A percentile compares a stretch with the other conserved stretches of the same genome.
phyloP scores from a whole-genome alignment of 2,113 vertebrate species.

The Neofelis nebulosa region DNA sequence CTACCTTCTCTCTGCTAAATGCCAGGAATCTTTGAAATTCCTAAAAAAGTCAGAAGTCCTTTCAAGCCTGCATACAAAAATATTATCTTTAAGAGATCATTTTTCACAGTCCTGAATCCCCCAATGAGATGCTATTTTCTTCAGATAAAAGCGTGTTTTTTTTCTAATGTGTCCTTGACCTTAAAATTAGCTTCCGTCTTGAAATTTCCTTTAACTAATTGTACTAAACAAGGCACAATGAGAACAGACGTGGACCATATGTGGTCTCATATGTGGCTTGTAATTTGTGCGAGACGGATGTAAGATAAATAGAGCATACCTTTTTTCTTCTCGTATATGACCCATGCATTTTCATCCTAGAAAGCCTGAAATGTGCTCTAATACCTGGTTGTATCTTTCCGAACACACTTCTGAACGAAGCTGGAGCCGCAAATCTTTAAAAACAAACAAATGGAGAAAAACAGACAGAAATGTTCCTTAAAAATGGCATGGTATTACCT shows the following conservation, averaged over 20 bases:
- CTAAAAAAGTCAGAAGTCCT: neutral
- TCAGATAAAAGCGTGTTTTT: neutral
- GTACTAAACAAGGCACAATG: neutral
- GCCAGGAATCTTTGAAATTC: constrained; percentile 40
- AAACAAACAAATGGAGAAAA: neutral
- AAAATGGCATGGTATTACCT: neutral
- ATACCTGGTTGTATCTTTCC: neutral
- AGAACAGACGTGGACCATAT: neutral
- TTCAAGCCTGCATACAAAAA: neutral
- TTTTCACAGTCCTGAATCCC: neutral
- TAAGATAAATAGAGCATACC: neutral
- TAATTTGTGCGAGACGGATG: neutral
- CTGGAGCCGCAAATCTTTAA: neutral
- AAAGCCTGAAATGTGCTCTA: neutral
- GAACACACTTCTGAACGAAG: neutral
- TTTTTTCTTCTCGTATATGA: neutral
- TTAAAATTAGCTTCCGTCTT: neutral
- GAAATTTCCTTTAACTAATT: constrained; percentile 13
- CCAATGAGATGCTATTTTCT: neutral
- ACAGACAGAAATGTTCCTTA: neutral
- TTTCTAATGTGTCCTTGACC: neutral
- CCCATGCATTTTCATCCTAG: neutral
- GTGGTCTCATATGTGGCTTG: neutral
- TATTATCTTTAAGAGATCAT: constrained; percentile 12
- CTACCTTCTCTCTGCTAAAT: neutral